phyloP scores from a whole-genome alignment of 2,797 vertebrate genomes.

The Xenentodon cancila region DNA sequence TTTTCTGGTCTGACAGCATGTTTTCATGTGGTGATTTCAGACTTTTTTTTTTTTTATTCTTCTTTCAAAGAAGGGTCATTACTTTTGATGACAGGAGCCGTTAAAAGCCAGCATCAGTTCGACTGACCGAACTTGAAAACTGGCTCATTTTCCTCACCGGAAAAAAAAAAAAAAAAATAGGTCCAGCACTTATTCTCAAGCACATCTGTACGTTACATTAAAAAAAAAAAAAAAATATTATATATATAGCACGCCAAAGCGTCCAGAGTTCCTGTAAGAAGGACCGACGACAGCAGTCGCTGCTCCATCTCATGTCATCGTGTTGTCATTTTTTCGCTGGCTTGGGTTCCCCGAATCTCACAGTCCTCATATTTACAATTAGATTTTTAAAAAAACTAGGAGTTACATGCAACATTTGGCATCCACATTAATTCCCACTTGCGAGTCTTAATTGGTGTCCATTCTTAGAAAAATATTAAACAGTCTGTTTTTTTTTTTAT shows the following conservation, averaged over 20 bases:
- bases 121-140: constrained; percentile 2
- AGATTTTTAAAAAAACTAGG: constrained; percentile 76
- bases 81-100: constrained; percentile 14
- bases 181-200: constrained; percentile 2
- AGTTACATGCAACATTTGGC: constrained; percentile 85
- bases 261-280: constrained; percentile 8
- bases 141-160: constrained; percentile 18
- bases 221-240: no score
- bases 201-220: not conserved
- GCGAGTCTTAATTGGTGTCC: constrained; percentile 65
- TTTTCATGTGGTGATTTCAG: constrained; percentile 32
- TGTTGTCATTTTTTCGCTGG: constrained; percentile 39
- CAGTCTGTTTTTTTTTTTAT: constrained; percentile 51
- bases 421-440: constrained; percentile 73
- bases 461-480: constrained; percentile 80
- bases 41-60: constrained; percentile 8
- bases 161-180: constrained; percentile 6
- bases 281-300: not conserved
- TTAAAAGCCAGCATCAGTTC: constrained; percentile 35
- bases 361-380: constrained; percentile 65
- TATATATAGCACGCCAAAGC: constrained; percentile 13
- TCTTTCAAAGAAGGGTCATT: constrained; percentile 12
- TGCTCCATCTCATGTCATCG: constrained; percentile 8
- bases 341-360: constrained; percentile 26
- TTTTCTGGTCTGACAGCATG: constrained; percentile 49